Evolutionary conservation across 2,888 invertebrate genomes (phyloP).

Genomic region (Halictus quadricinctus): DNA sequence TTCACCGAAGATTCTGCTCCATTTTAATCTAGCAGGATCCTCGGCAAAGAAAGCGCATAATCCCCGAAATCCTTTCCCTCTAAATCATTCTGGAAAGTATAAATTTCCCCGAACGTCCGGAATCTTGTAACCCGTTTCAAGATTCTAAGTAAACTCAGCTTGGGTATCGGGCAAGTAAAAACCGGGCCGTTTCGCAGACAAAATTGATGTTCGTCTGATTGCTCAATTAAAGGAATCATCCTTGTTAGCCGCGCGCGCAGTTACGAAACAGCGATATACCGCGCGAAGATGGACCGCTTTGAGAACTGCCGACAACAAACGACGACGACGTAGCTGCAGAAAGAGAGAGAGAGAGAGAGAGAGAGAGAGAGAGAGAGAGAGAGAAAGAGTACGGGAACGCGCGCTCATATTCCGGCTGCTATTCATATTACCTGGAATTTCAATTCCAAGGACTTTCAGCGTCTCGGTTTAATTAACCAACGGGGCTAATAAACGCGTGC

Average conservation of each 20-base stretch:
- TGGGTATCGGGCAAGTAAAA: background rate
- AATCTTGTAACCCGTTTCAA: background rate
- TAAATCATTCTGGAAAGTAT: background rate
- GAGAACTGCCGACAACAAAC: conserved; percentile 39
- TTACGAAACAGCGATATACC: conserved; percentile 52
- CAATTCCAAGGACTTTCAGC: conserved; percentile 47
- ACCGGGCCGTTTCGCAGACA: background rate
- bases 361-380: background rate
- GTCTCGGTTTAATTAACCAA: conserved; percentile 61
- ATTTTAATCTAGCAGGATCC: background rate
- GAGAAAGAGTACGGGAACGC: background rate
- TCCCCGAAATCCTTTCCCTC: background rate
- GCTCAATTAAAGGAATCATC: conserved; percentile 24
- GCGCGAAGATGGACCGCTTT: conserved; percentile 48
- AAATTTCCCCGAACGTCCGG: background rate
- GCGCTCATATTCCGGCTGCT: conserved; percentile 19
- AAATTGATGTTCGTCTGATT: conserved; percentile 22
- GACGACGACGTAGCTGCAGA: background rate
- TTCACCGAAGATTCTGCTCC: background rate
- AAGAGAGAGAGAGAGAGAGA: background rate
- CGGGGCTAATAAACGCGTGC: conserved; percentile 58
- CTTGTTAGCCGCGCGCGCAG: conserved; percentile 28
- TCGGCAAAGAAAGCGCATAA: background rate
- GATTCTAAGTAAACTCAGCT: background rate
- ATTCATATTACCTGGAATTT: conserved; percentile 57